Base-by-base conservation (phyloP, 2,888 invertebrate species). In the Campoplex nolae region DNA sequence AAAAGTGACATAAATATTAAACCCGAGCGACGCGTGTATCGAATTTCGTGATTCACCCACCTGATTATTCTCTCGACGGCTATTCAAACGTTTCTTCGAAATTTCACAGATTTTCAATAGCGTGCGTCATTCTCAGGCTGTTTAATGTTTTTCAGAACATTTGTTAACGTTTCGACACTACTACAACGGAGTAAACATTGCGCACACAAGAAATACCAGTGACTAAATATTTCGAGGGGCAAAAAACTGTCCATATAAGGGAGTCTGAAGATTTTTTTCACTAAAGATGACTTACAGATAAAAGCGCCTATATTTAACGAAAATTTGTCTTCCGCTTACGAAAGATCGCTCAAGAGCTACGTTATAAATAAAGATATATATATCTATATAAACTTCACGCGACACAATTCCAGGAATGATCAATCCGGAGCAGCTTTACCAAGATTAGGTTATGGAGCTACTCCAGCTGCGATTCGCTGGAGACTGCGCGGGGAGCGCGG, bases 381-480 rank as follows among this genome's bases (percentile, higher is more conserved):
- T 82, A 51, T 18, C 32, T 13, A 32, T 71, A 84, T 23, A 84
- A 84, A 84, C 51, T 76, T 77, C 45, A 75, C 56, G 45, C 65
- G 73, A 67, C n/a, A 35, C n/a, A 58, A 42, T 51, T 56, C 45
- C 45, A 65, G 54, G 62, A n/a, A 75, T 85, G 74, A 85, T 78
- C 68, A 83, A 85, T 83, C 82, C 68, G 78, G 54, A 51, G 51
- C 35, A 83, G 68, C 78, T 78, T 78, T 79, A 74, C 48, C 35
- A 48, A 70, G 56, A 70, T 79, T 76, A 86, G 86, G 86, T 86
- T 86, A 86, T 71, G 83, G 56, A 75, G 48, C 78, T 76, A 74
- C 78, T 75, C 78, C 86, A 83, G 86, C 85, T 86, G 83, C 54
- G 70, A 83, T 83, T 83, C 76, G 86, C 86, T 78, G 79, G 71